Conservation (phyloP, 2,113 vertebrate genomes). For the Heterotilapia buettikoferi region DNA sequence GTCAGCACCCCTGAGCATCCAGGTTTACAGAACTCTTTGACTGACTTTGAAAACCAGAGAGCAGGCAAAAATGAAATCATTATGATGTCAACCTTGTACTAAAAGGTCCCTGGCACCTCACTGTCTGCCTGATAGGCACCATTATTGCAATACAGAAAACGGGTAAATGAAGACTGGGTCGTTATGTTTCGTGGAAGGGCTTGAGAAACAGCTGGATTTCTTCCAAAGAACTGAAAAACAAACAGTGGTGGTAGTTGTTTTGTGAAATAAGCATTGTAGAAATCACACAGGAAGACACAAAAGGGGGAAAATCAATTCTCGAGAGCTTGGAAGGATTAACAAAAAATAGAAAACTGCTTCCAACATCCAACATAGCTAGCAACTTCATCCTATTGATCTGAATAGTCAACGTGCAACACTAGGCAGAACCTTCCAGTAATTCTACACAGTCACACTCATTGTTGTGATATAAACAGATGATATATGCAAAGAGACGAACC, state of each 20-base stretch:
- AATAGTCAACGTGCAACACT: background rate
- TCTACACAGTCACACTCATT: background rate
- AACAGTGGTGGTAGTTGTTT: background rate
- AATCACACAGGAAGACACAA: background rate
- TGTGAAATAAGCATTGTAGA: background rate
- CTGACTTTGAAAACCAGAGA: background rate
- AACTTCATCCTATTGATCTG: background rate
- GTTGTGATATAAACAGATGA: background rate
- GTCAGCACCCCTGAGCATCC: background rate
- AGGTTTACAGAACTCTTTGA: background rate
- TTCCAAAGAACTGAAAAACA: background rate
- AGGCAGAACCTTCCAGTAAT: background rate
- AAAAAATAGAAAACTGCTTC: background rate
- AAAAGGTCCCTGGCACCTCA: slow-evolving; percentile 1
- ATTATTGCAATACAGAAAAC: background rate
- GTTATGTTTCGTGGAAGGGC: background rate
- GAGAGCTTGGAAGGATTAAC: background rate
- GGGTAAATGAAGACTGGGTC: background rate
- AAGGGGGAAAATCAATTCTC: background rate
- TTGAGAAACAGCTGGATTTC: background rate
- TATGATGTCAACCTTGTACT: slow-evolving; percentile 12
- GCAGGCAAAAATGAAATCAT: slow-evolving; percentile 4
- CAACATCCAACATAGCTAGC: background rate
- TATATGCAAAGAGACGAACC: background rate
- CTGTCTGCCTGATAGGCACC: background rate